These are phyloP conservation scores for Machimus atricapillus DNA, from an alignment of 2,888 invertebrate species.

Conservation along the genomic window DNA sequence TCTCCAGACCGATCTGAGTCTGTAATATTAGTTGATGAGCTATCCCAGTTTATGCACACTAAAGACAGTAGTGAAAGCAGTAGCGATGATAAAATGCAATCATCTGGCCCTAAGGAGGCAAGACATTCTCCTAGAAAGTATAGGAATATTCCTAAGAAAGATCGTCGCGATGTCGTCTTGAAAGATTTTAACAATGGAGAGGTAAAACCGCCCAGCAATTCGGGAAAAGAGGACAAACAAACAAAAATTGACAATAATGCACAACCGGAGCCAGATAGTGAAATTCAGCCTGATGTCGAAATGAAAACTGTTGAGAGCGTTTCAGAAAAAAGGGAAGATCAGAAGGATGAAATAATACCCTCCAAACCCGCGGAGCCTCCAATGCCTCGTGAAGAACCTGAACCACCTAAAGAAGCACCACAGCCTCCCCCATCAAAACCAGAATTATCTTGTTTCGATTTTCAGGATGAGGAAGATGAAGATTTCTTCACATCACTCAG, in stretches of 20 bases:
- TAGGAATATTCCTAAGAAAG: conserved; percentile 62
- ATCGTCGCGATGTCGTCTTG: conserved; percentile 56
- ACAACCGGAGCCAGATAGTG: background rate
- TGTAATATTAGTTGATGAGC: background rate
- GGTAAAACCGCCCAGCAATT: background rate
- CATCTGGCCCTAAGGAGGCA: background rate
- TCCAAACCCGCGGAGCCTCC: background rate
- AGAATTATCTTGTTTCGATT: conserved; percentile 76
- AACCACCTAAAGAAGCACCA: background rate
- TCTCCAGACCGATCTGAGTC: background rate
- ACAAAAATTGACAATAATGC: background rate
- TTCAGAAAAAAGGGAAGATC: background rate
- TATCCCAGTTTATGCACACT: background rate
- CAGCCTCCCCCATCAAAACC: conserved; percentile 29
- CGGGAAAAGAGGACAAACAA: background rate
- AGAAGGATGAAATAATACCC: background rate
- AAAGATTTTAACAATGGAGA: conserved; percentile 53
- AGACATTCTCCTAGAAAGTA: conserved; percentile 50
- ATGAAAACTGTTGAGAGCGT: background rate
- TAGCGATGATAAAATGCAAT: background rate
- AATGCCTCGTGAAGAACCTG: background rate
- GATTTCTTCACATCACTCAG: conserved; percentile 52
- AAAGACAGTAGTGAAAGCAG: conserved; percentile 25
- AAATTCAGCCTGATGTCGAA: background rate
- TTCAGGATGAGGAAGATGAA: conserved; percentile 77